Percentiles rank a stretch among this genome's conserved stretches.
Conservation (phyloP, 2,888 invertebrate genomes). For the Cephus pulcher region DNA sequence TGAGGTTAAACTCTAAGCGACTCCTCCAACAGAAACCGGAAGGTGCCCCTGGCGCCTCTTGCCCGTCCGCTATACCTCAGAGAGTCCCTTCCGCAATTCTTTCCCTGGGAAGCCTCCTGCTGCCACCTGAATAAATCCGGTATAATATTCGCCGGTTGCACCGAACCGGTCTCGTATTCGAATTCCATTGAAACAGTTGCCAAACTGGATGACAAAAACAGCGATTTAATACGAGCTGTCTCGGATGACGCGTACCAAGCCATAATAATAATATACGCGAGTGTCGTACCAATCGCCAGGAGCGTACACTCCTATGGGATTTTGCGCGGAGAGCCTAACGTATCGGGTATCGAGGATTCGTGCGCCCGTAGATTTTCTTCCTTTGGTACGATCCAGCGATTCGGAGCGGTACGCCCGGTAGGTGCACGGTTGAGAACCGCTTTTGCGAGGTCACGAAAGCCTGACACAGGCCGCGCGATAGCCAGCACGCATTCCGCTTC, state of each 20-base stretch:
- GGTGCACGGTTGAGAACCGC: constrained; percentile 52
- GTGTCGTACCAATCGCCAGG: not conserved
- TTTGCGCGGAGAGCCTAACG: not conserved
- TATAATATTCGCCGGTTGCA: not conserved
- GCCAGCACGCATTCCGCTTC: constrained; percentile 63
- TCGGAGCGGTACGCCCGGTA: not conserved
- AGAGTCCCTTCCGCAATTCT: not conserved
- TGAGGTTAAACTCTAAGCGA: not conserved
- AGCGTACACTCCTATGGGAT: not conserved
- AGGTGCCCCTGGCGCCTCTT: not conserved
- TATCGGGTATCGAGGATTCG: not conserved
- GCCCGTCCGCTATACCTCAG: not conserved
- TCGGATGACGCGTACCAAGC: not conserved
- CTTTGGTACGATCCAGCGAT: not conserved
- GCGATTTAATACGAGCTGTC: not conserved
- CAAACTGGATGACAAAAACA: not conserved
- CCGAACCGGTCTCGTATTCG: not conserved
- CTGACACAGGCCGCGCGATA: constrained; percentile 59
- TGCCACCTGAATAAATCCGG: not conserved
- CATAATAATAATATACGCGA: not conserved
- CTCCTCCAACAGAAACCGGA: not conserved
- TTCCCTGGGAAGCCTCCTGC: not conserved
- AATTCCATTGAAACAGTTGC: not conserved
- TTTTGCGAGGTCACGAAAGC: constrained; percentile 61
- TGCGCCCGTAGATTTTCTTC: not conserved